phyloP scores from a whole-genome alignment of 2,888 invertebrate species.

The Patella ulyssiponensis region DNA sequence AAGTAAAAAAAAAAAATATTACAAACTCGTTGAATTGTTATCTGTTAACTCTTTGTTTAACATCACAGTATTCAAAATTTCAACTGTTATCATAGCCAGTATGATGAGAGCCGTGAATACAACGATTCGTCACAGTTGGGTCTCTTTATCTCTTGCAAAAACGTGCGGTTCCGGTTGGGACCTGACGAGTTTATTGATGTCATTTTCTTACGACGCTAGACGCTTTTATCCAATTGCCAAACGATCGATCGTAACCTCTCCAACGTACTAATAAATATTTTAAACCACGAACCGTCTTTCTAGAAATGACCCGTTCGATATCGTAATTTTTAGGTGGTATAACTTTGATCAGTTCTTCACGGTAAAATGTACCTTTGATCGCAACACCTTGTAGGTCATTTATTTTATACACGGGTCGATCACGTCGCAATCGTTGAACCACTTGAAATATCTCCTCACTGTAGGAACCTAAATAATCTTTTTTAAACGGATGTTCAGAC shows the following conservation, averaged over 20 bases:
- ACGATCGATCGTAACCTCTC: background rate
- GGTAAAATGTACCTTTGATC: background rate
- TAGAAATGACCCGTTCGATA: background rate
- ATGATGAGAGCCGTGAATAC: too few species aligned
- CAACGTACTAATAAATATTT: background rate
- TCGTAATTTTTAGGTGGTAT: background rate
- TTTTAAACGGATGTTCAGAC: conserved; percentile 28
- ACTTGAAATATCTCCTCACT: background rate
- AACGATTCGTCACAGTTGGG: too few species aligned
- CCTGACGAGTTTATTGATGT: too few species aligned
- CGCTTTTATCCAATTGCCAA: background rate
- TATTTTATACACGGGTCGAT: background rate
- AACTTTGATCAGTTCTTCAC: background rate
- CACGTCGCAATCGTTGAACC: background rate
- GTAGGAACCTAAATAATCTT: conserved; percentile 21
- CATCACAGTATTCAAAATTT: too few species aligned
- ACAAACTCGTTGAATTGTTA: too few species aligned
- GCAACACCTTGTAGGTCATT: background rate
- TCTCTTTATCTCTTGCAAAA: too few species aligned
- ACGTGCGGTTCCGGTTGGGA: too few species aligned
- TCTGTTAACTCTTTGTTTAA: too few species aligned
- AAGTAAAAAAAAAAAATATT: too few species aligned
- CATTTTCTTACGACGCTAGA: background rate
- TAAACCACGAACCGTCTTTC: background rate
- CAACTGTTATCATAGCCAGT: too few species aligned